Conservation (phyloP, 2,888 invertebrate species). For the Alitta virens region DNA sequence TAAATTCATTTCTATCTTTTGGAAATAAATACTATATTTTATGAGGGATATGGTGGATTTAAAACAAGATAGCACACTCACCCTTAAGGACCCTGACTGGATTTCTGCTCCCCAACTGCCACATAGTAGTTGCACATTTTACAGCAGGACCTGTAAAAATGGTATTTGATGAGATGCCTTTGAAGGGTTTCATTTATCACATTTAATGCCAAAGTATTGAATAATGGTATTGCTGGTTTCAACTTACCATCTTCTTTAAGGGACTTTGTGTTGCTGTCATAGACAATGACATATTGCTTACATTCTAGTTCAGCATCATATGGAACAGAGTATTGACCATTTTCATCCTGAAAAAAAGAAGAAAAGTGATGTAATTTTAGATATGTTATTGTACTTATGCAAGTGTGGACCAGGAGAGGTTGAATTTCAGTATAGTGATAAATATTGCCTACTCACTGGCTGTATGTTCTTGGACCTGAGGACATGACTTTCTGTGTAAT, state of each 20-base stretch:
- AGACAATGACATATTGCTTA: conserved; percentile 53
- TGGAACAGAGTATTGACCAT: conserved; percentile 44
- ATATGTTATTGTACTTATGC: too few species aligned
- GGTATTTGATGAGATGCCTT: too few species aligned
- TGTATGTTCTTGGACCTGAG: conserved; percentile 48
- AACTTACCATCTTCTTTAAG: conserved; percentile 39
- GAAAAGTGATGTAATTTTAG: too few species aligned
- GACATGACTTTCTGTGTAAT: conserved; percentile 57
- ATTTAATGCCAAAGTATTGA: too few species aligned
- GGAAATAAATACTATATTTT: not conserved
- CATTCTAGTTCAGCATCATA: conserved; percentile 57
- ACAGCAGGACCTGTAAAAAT: conserved; percentile 40
- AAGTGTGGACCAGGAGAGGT: too few species aligned
- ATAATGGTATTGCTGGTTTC: too few species aligned
- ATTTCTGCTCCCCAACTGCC: conserved; percentile 51
- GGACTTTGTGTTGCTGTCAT: conserved; percentile 44
- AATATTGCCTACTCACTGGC: too few species aligned
- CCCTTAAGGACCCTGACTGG: conserved; percentile 51
- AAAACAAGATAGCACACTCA: too few species aligned
- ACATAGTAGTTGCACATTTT: conserved; percentile 46
- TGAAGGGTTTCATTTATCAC: too few species aligned
- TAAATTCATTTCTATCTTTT: not conserved
- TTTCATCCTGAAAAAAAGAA: conserved; percentile 40
- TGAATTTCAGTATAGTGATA: too few species aligned
- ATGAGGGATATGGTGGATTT: too few species aligned